phyloP scores from a whole-genome alignment of 2,888 invertebrate species.

The Polydrusus tereticollis region DNA sequence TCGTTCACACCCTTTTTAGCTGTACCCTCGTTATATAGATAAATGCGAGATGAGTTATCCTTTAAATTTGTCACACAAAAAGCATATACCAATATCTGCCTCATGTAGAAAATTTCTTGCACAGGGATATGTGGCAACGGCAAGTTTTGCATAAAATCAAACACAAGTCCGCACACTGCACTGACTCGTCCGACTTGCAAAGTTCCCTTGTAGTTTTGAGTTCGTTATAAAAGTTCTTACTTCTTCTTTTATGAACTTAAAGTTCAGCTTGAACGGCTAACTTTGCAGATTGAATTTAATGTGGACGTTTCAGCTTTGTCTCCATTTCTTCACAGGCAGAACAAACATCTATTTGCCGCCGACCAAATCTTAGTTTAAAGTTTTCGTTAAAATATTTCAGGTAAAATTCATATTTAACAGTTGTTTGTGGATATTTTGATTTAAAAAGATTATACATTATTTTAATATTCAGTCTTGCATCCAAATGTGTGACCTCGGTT shows the following conservation, averaged over 20 bases:
- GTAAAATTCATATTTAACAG: constrained; percentile 40
- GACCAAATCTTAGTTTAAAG: constrained; percentile 51
- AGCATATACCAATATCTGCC: constrained; percentile 50
- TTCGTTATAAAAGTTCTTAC: constrained; percentile 54
- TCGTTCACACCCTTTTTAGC: constrained; percentile 11
- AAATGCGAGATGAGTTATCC: constrained; percentile 6
- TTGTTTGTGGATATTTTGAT: constrained; percentile 43
- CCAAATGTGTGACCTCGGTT: constrained; percentile 48
- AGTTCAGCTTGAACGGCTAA: constrained; percentile 45
- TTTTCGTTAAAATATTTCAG: constrained; percentile 2
- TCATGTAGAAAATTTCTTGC: no score
- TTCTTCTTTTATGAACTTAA: constrained; percentile 49
- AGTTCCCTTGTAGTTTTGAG: constrained; percentile 36
- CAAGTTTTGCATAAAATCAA: no score
- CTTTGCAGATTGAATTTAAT: constrained; percentile 48
- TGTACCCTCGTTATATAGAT: background rate
- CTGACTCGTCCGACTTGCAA: constrained; percentile 45
- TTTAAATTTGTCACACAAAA: constrained; percentile 32
- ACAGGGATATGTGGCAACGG: no score
- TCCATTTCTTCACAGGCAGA: constrained; percentile 50
- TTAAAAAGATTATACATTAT: constrained; percentile 53
- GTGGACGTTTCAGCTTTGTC: constrained; percentile 47
- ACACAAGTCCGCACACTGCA: constrained; percentile 38
- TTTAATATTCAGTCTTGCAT: constrained; percentile 52
- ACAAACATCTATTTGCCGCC: constrained; percentile 53